These are phyloP conservation scores for Diachasmimorpha longicaudata DNA, from an alignment of 1,140 invertebrate species.

Conservation along the genomic window DNA sequence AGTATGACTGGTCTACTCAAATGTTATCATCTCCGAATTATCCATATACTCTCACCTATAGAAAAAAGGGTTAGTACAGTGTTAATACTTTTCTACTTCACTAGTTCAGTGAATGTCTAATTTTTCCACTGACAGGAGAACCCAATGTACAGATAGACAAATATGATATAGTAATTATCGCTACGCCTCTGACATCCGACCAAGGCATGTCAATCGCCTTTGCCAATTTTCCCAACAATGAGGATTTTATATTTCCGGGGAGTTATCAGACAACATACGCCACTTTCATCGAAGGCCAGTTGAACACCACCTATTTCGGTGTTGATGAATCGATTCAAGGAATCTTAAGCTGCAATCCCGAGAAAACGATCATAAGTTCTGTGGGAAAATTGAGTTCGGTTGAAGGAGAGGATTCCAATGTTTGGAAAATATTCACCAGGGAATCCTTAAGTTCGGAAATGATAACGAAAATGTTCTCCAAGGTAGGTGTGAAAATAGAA, in stretches of 20 bases:
- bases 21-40: not conserved
- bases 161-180: constrained; percentile 71
- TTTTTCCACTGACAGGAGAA: constrained; percentile 38
- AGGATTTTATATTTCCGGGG: constrained; percentile 41
- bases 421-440: constrained; percentile 71
- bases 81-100: too few relatives aligned
- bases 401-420: constrained; percentile 41
- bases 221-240: constrained; percentile 43
- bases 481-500: constrained; percentile 43
- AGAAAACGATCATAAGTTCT: constrained; percentile 53
- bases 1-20: constrained; percentile 30
- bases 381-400: constrained; percentile 58
- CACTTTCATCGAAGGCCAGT: constrained; percentile 66
- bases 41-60: not conserved
- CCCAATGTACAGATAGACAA: constrained; percentile 29
- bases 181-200: constrained; percentile 64
- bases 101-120: too few relatives aligned
- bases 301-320: constrained; percentile 63
- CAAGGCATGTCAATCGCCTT: constrained; percentile 49
- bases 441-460: constrained; percentile 54
- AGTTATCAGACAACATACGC: constrained; percentile 67
- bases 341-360: constrained; percentile 64
- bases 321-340: constrained; percentile 47
- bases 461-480: constrained; percentile 63
- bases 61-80: not conserved